These are phyloP conservation scores for Ceyx margarethae DNA, from an alignment of 2,113 vertebrate genomes.

Conservation along the genomic window DNA sequence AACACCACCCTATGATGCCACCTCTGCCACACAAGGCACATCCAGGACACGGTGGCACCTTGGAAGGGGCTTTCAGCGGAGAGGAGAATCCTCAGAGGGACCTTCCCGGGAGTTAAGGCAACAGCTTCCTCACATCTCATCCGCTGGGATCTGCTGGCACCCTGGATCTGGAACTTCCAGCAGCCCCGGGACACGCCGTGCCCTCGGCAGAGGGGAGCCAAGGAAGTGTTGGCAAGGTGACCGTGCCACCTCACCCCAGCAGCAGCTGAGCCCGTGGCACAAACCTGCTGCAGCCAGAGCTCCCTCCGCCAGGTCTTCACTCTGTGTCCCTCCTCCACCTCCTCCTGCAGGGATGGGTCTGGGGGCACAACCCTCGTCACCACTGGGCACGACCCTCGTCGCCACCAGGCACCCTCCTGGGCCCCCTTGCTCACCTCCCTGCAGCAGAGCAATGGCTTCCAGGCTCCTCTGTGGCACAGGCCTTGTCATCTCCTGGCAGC, in stretches of 20 bases:
- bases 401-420: not conserved
- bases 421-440: not conserved
- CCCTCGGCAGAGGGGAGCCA: not conserved
- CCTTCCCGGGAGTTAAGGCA: conserved; percentile 41
- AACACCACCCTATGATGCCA: no score
- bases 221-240: rapidly evolving
- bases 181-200: rapidly evolving
- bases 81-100: not conserved
- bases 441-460: rapidly evolving
- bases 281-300: not conserved
- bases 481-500: not conserved
- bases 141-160: not conserved
- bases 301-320: not conserved
- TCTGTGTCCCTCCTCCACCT: not conserved
- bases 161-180: not conserved
- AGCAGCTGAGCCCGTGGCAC: rapidly evolving
- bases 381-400: not conserved
- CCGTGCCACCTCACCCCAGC: not conserved
- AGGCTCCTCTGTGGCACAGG: not conserved
- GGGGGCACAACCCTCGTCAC: not conserved
- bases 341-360: not conserved
- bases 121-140: not conserved
- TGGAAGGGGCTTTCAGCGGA: not conserved
- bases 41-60: no score
- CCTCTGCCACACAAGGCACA: no score